These are phyloP conservation scores for Amphiduros pacificus DNA, from an alignment of 2,888 invertebrate species.

Conservation along the genomic window DNA sequence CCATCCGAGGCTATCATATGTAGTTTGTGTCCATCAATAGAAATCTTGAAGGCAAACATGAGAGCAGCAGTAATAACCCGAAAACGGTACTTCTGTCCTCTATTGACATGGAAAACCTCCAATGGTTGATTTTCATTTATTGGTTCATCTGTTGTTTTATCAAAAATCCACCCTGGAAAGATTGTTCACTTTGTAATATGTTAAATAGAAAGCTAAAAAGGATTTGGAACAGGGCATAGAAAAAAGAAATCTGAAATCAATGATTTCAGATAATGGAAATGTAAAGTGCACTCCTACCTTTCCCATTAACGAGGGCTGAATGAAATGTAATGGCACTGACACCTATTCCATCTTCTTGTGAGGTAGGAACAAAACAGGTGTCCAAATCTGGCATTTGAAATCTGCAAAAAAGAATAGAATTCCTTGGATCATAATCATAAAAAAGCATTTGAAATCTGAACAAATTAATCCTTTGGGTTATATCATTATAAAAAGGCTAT, in stretches of 20 bases:
- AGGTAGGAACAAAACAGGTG: constrained; percentile 11
- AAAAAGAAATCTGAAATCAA: neutral
- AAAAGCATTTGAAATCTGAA: neutral
- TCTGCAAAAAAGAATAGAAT: too few species aligned
- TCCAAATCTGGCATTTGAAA: too few species aligned
- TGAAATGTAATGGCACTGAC: constrained; percentile 8
- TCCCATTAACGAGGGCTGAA: constrained; percentile 22
- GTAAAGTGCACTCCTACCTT: constrained; percentile 6
- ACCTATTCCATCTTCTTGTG: constrained; percentile 14
- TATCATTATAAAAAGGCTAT: neutral
- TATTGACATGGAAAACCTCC: constrained; percentile 38
- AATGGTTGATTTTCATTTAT: constrained; percentile 33
- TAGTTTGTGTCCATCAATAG: constrained; percentile 46
- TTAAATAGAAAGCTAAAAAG: too few species aligned
- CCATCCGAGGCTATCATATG: constrained; percentile 48
- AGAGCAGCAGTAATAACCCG: constrained; percentile 43
- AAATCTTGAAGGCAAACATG: constrained; percentile 37
- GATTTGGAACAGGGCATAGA: neutral
- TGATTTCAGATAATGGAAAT: neutral
- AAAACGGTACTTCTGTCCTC: constrained; percentile 43
- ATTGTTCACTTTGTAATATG: too few species aligned
- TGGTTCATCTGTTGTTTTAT: neutral
- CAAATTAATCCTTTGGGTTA: neutral
- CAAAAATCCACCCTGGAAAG: too few species aligned
- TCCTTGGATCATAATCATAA: too few species aligned